Base-by-base conservation (phyloP, 2,113 vertebrate genomes). In the Thalassarche chlororhynchos region DNA sequence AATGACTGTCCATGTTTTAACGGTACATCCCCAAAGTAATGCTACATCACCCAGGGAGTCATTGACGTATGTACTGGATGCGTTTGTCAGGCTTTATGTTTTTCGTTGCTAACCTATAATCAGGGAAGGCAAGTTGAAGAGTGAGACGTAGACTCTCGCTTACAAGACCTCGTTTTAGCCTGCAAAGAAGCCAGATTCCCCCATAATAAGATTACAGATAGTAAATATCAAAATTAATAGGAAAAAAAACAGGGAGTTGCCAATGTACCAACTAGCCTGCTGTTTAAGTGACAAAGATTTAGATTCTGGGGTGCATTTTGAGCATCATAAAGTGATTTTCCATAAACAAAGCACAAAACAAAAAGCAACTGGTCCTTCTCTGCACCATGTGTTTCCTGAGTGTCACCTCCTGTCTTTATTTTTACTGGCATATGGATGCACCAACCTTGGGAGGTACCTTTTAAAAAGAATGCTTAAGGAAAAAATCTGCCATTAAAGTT, bases 401-500 rank as follows among this genome's bases (percentile, higher is more conserved):
- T n/a, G 69, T 76, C 91, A 55, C 78, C 93, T 88, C 32, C 87
- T 76, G 65, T 65, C 93, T 94, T 31, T 17, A 20, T 58, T 91
- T 46, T 74, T 82, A 36, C 88, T 49, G 61, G 44, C 58, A 24
- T 38, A 19, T 25, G 88, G 96, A 52, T 81, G 81, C 89, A 31
- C 78, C 87, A 78, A 17, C 70, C 87, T 83, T 9, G 58, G 78
- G 70, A 81, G 83, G 54, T 61, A 25, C 84, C 34, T 85, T 89
- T 86, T 65, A 15, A 65, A 71, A 87, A 79, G 71, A 54, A 85
- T 87, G 79, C 89, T 95, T 74, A 40, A 93, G 97, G 91, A 71
- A 68, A 68, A 91, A 95, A 93, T 95, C 91, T 95, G 69, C 93
- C 85, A 96, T 97, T 95, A 95, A 93, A 72, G 93, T 94, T 66